Base-by-base conservation (phyloP, 1,140 invertebrate species). In the Drosophila tropicalis region DNA sequence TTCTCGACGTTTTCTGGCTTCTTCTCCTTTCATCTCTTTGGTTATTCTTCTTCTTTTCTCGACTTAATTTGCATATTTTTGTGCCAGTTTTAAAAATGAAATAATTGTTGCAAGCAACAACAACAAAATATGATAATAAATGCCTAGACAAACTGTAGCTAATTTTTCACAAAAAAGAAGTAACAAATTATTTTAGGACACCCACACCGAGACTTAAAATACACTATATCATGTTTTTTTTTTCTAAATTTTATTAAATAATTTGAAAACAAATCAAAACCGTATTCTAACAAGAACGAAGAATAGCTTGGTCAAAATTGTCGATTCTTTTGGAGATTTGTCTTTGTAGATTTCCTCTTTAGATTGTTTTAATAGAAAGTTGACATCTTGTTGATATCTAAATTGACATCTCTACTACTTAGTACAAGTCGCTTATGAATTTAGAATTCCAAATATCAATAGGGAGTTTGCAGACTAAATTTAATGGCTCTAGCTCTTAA, bases 31-130 rank as follows among this genome's bases (percentile, higher is more conserved):
- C 36, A 25, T 34, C 41, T 56, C 54, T 60, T 22, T 29, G 34
- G 62, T 51, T 44, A 51, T 54, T 34, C 70, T 66, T 34, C 70
- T 66, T n/a, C 41, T 44, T 51, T 44, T 34, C 70, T 66, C 17
- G 17, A 69, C 62, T 70, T 76, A 87, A 83, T 87, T 86, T 86
- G 68, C 83, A 86, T 86, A 86, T 76, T 82, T 81, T 65, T 81
- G 55, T 78, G 55, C 41, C 66, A 79, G 67, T 60, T 85, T 68
- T 71, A 74, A 78, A 78, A 74, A 68, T 70, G 61, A 70, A 82
- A 75, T 82, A 82, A 82, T 82, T 81, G 78, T 74, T 77, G 54
- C 78, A 32, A 10, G 22, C 22, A 25, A 3, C 22, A 25, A 62
- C 63, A 57, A 34, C 44, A 74, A 64, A 54, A 69, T 75, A 86